Conservation (phyloP, 2,888 invertebrate species). For the Ormyrus labotus region DNA sequence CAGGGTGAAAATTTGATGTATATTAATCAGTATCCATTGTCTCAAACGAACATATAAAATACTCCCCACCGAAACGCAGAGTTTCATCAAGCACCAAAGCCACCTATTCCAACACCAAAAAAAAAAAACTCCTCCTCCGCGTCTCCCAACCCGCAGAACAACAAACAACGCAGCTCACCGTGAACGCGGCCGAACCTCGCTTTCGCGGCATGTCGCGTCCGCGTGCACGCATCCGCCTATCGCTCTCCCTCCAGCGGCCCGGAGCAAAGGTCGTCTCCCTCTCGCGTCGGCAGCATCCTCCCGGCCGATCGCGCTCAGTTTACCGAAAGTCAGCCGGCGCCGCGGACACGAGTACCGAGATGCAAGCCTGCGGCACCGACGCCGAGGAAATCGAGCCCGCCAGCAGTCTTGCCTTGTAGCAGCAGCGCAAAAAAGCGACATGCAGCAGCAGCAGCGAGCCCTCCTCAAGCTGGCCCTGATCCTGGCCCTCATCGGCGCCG, state of each 20-base stretch:
- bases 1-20: too few species aligned
- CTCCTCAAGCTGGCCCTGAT: constrained; percentile 3
- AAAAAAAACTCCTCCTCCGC: too few species aligned
- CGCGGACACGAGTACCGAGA: background rate
- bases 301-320: constrained; percentile 2
- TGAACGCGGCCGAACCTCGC: constrained; percentile 49
- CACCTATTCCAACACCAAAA: too few species aligned
- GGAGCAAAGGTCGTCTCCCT: background rate
- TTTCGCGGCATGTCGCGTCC: background rate
- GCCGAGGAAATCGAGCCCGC: constrained; percentile 45
- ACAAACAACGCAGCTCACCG: background rate
- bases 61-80: too few species aligned
- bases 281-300: background rate
- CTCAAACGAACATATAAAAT: too few species aligned
- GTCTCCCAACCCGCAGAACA: background rate
- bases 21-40: too few species aligned
- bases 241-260: constrained; percentile 4
- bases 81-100: too few species aligned
- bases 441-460: background rate
- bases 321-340: constrained; percentile 16
- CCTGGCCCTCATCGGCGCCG: constrained; percentile 49
- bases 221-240: background rate
- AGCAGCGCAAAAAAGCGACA: background rate
- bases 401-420: background rate
- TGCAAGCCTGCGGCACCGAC: constrained; percentile 4